phyloP scores from a whole-genome alignment of 2,797 vertebrate species.

The Myotis myotis region DNA sequence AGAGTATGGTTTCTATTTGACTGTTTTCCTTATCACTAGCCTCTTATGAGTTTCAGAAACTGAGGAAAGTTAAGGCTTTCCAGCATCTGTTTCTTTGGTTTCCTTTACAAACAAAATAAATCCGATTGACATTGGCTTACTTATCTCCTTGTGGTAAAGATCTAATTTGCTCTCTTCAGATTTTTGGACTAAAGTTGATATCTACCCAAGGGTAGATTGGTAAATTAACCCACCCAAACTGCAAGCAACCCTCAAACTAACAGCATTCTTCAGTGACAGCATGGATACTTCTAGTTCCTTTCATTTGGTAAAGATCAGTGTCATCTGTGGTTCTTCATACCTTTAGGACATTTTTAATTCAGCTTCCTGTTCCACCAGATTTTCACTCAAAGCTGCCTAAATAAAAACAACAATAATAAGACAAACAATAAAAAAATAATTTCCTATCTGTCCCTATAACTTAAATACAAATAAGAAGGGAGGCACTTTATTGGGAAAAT shows the following conservation, averaged over 20 bases:
- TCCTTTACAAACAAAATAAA: constrained; percentile 38
- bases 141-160: not conserved
- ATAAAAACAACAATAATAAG: not conserved
- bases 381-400: not conserved
- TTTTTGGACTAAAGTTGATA: constrained; percentile 8
- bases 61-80: not conserved
- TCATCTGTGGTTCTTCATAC: not conserved
- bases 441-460: not conserved
- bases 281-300: not conserved
- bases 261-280: not conserved
- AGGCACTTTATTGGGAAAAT: not conserved
- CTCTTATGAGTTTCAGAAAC: constrained; percentile 21
- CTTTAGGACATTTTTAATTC: constrained; percentile 23
- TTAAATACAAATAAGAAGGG: not conserved
- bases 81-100: not conserved
- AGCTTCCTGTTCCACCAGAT: not conserved
- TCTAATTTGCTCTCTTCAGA: constrained; percentile 42
- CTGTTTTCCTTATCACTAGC: not conserved
- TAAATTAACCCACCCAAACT: constrained; percentile 22
- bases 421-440: not conserved
- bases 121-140: not conserved
- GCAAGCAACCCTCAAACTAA: not conserved
- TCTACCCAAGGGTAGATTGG: not conserved
- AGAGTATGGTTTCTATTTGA: not conserved
- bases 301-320: not conserved